Conservation (phyloP, 2,888 invertebrate genomes). For the Anoplius nigerrimus region DNA sequence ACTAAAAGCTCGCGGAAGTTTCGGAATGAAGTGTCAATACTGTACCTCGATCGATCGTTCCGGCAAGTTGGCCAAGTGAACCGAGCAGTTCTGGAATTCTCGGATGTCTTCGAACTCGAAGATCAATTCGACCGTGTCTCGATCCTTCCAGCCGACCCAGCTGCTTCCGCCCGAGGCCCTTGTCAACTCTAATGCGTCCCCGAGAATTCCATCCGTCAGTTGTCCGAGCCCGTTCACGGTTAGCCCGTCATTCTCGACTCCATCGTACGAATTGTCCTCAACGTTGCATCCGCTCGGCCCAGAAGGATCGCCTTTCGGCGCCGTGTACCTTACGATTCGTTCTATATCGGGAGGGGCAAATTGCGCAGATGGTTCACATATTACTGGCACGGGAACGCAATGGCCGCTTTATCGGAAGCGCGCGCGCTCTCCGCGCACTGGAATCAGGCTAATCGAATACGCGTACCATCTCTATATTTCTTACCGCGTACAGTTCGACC, state of each 20-base stretch:
- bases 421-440: too few species aligned
- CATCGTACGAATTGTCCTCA: conserved; percentile 89
- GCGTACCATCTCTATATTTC: too few species aligned
- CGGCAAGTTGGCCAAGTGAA: conserved; percentile 79
- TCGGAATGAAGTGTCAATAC: neutral
- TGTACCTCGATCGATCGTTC: conserved; percentile 86
- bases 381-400: too few species aligned
- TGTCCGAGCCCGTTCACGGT: conserved; percentile 87
- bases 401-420: too few species aligned
- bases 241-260: conserved; percentile 76
- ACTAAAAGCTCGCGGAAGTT: neutral
- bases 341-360: conserved; percentile 77
- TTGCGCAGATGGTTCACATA: too few species aligned
- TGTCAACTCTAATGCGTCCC: conserved; percentile 76
- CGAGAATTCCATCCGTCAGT: conserved; percentile 85
- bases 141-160: conserved; percentile 93
- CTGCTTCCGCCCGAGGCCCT: conserved; percentile 65
- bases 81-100: conserved; percentile 79
- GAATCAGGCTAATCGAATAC: too few species aligned
- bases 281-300: conserved; percentile 81
- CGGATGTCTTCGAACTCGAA: conserved; percentile 88
- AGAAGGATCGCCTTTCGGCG: conserved; percentile 81
- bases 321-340: conserved; percentile 81
- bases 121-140: conserved; percentile 83
- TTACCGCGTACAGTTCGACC: too few species aligned